These are phyloP conservation scores for Rattus rattus DNA, from an alignment of 2,113 vertebrate species.

Conservation along the genomic window DNA sequence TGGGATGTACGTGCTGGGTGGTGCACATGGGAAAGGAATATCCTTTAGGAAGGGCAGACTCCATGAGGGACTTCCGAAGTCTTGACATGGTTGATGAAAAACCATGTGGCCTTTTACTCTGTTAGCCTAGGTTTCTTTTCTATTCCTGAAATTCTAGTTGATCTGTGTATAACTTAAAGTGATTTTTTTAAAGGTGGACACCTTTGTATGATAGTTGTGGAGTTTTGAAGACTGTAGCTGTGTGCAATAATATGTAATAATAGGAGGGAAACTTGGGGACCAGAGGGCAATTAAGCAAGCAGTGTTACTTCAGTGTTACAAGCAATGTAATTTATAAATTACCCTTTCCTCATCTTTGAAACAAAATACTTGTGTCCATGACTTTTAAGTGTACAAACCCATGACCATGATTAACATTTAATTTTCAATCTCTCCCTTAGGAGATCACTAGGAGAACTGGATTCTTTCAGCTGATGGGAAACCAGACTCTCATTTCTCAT, in stretches of 20 bases:
- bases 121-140: constrained; percentile 30
- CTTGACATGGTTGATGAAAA: constrained; percentile 24
- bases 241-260: neutral
- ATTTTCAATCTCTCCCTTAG: constrained; percentile 37
- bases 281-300: neutral
- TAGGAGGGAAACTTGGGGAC: neutral
- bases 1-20: neutral
- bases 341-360: constrained; percentile 58
- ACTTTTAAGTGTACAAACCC: constrained; percentile 20
- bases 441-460: constrained; percentile 35
- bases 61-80: neutral
- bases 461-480: constrained; percentile 37
- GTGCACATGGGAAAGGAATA: neutral
- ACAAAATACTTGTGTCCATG: constrained; percentile 3
- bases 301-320: constrained; percentile 22
- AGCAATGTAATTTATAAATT: constrained; percentile 48
- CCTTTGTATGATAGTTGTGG: neutral
- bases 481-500: constrained; percentile 30
- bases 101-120: constrained; percentile 41
- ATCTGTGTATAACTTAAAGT: constrained; percentile 9
- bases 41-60: neutral
- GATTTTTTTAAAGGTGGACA: neutral
- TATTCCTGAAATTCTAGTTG: constrained; percentile 1
- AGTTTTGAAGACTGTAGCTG: constrained; percentile 26
- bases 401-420: constrained; percentile 26